These are phyloP conservation scores for Alaudala cheleensis DNA, from an alignment of 2,113 vertebrate species.

Conservation along the genomic window DNA sequence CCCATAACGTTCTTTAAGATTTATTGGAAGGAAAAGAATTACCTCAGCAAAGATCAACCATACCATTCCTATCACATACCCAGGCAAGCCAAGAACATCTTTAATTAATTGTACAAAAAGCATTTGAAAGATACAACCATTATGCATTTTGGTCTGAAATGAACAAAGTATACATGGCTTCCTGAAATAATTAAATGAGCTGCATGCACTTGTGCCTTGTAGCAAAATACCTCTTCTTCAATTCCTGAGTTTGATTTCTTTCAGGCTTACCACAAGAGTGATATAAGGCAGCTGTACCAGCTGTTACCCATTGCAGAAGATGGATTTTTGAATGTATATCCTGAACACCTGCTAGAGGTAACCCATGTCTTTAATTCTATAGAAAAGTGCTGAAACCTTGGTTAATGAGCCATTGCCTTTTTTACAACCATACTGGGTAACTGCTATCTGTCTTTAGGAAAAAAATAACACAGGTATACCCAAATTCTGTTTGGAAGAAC, in stretches of 20 bases:
- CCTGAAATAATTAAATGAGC: slow-evolving; percentile 1
- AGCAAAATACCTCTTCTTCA: background rate
- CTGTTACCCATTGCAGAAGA: background rate
- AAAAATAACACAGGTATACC: background rate
- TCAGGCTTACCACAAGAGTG: background rate
- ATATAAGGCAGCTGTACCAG: background rate
- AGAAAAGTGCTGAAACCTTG: background rate
- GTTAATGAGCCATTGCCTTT: background rate
- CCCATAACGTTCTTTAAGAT: background rate
- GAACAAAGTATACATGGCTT: background rate
- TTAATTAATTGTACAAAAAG: slow-evolving; percentile 21
- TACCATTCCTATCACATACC: background rate
- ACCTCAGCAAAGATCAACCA: slow-evolving; percentile 1
- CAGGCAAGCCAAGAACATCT: background rate
- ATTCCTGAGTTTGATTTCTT: background rate
- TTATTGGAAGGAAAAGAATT: background rate
- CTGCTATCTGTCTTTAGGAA: background rate
- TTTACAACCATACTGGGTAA: background rate
- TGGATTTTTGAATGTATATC: background rate
- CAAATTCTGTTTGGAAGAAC: background rate
- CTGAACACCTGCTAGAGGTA: background rate
- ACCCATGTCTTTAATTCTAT: background rate
- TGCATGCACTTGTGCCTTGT: background rate
- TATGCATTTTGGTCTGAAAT: background rate
- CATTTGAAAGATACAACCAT: background rate